Conservation (phyloP, 2,888 invertebrate genomes). For the Rhamphomyia laevipes region DNA sequence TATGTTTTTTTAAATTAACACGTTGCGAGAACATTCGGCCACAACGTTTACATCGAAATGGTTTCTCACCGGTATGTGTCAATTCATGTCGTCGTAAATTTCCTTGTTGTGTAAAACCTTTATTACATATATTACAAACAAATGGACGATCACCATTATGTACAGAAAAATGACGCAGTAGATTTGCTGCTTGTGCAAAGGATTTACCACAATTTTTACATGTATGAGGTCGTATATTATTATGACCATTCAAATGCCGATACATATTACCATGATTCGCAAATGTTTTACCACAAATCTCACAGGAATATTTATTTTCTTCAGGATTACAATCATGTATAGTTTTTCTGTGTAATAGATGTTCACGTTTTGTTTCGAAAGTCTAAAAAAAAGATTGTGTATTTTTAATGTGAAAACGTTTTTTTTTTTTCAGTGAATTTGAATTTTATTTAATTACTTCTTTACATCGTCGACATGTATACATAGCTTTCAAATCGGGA, state of each 20-base stretch:
- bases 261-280: slow-evolving; percentile 36
- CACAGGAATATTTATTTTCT: slow-evolving; percentile 33
- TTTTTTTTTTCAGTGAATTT: no score
- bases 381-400: slow-evolving; percentile 22
- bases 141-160: slow-evolving; percentile 36
- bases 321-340: slow-evolving; percentile 29
- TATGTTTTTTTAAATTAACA: slow-evolving; percentile 37
- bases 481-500: no score
- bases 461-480: no score
- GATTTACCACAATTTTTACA: slow-evolving; percentile 33
- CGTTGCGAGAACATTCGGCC: slow-evolving; percentile 35
- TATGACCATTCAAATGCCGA: slow-evolving; percentile 36
- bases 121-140: slow-evolving; percentile 31
- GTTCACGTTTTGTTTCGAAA: slow-evolving; percentile 34
- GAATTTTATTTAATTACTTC: no score
- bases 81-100: slow-evolving; percentile 36
- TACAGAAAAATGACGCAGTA: slow-evolving; percentile 34
- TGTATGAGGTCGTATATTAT: slow-evolving; percentile 32
- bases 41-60: slow-evolving; percentile 35
- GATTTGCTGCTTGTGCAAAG: slow-evolving; percentile 32
- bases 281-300: slow-evolving; percentile 33
- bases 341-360: slow-evolving; percentile 33
- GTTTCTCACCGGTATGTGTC: slow-evolving; percentile 36
- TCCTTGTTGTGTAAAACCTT: slow-evolving; percentile 35
- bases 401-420: no score